Conservation (phyloP, 2,113 vertebrate species). For the Acrocephalus kingi region DNA sequence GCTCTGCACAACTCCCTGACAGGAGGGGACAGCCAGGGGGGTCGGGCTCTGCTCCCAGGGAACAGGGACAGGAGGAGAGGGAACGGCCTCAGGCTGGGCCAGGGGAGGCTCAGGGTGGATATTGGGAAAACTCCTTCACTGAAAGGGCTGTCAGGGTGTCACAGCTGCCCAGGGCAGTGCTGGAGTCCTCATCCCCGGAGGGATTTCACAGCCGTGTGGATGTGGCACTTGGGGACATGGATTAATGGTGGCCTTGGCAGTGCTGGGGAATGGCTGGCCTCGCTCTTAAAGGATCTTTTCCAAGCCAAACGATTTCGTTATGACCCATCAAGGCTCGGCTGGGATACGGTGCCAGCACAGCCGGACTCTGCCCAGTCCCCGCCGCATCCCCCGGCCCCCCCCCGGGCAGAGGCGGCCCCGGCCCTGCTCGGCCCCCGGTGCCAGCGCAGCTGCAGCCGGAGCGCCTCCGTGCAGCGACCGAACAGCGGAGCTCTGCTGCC, state of each 20-base stretch:
- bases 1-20: neutral
- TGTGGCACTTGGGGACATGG: neutral
- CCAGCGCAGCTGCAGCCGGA: neutral
- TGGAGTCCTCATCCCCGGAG: neutral
- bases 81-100: neutral
- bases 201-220: accelerated
- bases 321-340: neutral
- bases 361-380: neutral
- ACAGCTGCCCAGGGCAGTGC: neutral
- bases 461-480: accelerated
- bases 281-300: neutral
- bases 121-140: accelerated
- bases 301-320: neutral
- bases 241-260: neutral
- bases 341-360: neutral
- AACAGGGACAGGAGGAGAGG: neutral
- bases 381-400: neutral
- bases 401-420: neutral
- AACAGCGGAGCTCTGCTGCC: slow-evolving; percentile 29
- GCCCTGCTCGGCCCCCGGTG: neutral
- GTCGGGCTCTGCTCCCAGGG: neutral
- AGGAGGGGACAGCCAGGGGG: neutral
- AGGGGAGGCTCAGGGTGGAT: accelerated
- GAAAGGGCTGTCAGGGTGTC: accelerated
- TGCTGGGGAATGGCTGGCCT: neutral